These are phyloP conservation scores for Urocitellus parryii DNA, from an alignment of 2,113 vertebrate species.

Conservation along the genomic window DNA sequence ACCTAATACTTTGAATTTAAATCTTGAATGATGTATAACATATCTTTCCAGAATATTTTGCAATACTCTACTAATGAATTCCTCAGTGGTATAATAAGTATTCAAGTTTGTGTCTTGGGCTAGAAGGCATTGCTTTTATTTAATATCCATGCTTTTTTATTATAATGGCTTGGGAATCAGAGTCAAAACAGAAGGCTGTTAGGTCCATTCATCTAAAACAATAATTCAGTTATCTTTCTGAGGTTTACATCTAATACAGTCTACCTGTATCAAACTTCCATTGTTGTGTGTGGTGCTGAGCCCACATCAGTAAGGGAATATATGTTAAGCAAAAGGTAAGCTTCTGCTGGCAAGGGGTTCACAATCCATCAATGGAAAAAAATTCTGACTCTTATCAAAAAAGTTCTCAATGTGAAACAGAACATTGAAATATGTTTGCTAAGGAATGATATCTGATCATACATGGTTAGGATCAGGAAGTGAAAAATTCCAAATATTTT, in stretches of 20 bases:
- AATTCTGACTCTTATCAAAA: neutral
- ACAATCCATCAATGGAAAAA: neutral
- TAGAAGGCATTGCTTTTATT: neutral
- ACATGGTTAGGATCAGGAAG: conserved; percentile 2
- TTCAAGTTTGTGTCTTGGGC: neutral
- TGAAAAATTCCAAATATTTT: conserved; percentile 37
- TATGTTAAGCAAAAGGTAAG: conserved; percentile 4
- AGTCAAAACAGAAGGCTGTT: neutral
- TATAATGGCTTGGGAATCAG: neutral
- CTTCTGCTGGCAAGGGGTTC: neutral
- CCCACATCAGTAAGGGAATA: neutral
- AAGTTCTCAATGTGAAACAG: neutral
- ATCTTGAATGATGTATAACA: neutral
- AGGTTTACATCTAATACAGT: neutral
- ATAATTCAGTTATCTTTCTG: conserved; percentile 28
- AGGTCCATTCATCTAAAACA: neutral
- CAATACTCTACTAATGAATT: neutral
- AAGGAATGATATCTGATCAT: neutral
- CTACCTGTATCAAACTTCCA: neutral
- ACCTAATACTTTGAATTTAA: neutral
- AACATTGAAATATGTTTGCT: neutral
- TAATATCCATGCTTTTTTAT: neutral
- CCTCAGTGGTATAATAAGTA: neutral
- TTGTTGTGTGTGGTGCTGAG: neutral
- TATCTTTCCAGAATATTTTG: neutral